Evolutionary conservation across 2,888 invertebrate species (phyloP).

Genomic region (Pristionchus mayeri): DNA sequence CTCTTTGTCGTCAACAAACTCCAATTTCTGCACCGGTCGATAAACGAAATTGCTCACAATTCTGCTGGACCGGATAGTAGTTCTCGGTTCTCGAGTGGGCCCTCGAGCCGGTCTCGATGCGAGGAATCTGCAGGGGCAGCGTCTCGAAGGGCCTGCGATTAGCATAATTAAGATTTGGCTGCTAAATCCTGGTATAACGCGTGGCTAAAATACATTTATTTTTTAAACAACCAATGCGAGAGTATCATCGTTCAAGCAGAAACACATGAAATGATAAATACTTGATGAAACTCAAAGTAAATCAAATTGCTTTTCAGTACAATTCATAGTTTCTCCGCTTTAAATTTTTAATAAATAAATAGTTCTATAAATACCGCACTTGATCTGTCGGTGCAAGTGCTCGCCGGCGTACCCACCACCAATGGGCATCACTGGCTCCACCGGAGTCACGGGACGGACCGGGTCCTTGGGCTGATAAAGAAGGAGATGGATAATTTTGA

Average conservation of each 20-base stretch:
- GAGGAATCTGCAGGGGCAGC: conserved; percentile 36
- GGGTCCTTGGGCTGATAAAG: conserved; percentile 72
- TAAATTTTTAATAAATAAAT: not conserved
- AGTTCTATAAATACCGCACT: not conserved
- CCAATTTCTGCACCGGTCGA: too few species aligned
- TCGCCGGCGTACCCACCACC: conserved; percentile 48
- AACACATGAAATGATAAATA: too few species aligned
- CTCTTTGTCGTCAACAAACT: too few species aligned
- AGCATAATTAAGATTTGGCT: too few species aligned
- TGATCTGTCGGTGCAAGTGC: conserved; percentile 40
- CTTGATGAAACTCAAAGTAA: too few species aligned
- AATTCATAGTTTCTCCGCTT: too few species aligned
- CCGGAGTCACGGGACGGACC: conserved; percentile 70
- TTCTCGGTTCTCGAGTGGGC: conserved; percentile 7
- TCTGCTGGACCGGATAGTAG: not conserved
- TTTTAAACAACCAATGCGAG: too few species aligned
- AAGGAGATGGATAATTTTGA: not conserved
- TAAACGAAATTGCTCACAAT: not conserved
- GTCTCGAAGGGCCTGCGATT: conserved; percentile 40
- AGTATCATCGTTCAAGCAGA: too few species aligned
- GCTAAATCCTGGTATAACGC: too few species aligned
- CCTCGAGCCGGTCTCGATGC: not conserved
- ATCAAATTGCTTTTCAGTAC: too few species aligned
- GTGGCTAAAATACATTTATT: too few species aligned
- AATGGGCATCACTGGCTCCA: conserved; percentile 65